Evolutionary conservation across 2,888 invertebrate genomes (phyloP), one percentile per base, ranked within the genome.

Genomic region (Malachius bipustulatus): DNA sequence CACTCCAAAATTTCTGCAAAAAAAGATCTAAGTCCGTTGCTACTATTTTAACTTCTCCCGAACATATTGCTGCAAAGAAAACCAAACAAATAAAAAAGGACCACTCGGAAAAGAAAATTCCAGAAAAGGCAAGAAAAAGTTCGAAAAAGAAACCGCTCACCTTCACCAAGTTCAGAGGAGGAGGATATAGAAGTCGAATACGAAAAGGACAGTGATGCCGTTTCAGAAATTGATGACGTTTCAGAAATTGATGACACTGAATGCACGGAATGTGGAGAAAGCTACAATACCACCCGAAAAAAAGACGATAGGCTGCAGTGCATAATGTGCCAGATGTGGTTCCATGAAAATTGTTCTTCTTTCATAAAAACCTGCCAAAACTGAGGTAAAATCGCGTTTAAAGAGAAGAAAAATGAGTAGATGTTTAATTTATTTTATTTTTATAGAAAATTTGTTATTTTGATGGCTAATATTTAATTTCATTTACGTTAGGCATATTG

Each of bases 321-420:
- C 31, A 36, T 41, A 29, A 38, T 39, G 31, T 39, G 41, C 38
- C 19, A 29, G 34, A 39, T 11, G 33, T 41, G 38, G 36, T 41
- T 39, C 31, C 39, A 41, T 39, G 39, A 41, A 41, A 39, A 39
- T 31, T 39, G 39, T 32, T 41, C 36, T 34, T 39, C 38, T 36
- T 41, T 32, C 34, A 11, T 31, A 36, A 36, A 36, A 28, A 36
- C 39, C 16, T 39, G 36, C 30, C 32, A 40, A 32, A 40, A 39
- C 29, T 41, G 33, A 27, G 39, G 34, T 30, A 41, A 36, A 39
- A 39, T 30, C 10, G 35, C 34, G 15, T 34, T n/a, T n/a, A n/a
- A n/a, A n/a, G n/a, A n/a, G n/a, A n/a, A n/a, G n/a, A n/a, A n/a
- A n/a, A n/a, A n/a, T n/a, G n/a, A n/a, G n/a, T n/a, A n/a, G n/a